Evolutionary conservation across 2,797 vertebrate species (phyloP).

Genomic region (Parauchenoglanis ngamensis): DNA sequence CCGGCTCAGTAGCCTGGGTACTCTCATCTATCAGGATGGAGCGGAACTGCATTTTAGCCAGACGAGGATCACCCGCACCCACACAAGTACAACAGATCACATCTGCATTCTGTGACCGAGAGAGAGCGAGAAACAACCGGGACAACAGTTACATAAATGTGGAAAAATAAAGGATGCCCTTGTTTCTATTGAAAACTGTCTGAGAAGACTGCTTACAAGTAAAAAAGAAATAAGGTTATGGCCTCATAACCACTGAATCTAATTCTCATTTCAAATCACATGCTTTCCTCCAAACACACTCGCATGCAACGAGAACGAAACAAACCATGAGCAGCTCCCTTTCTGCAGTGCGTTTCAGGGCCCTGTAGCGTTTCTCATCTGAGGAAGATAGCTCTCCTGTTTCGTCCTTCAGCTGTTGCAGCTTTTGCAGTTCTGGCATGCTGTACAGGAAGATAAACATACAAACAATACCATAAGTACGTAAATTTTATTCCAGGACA

Average conservation of each 20-base stretch:
- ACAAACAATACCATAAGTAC: neutral
- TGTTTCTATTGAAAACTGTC: neutral
- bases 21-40: constrained; percentile 98
- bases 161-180: neutral
- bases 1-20: constrained; percentile 96
- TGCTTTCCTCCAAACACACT: neutral
- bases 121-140: too few species aligned
- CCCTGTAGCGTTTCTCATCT: constrained; percentile 95
- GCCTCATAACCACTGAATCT: neutral
- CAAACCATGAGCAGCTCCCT: constrained; percentile 94
- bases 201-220: neutral
- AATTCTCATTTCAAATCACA: neutral
- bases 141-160: neutral
- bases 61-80: constrained; percentile 91
- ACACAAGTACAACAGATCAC: constrained; percentile 98
- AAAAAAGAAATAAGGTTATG: neutral
- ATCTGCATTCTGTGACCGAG: constrained; percentile 84
- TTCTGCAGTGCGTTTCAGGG: constrained; percentile 93
- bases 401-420: constrained; percentile 98
- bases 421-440: constrained; percentile 97
- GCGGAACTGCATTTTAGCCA: constrained; percentile 99
- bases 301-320: neutral
- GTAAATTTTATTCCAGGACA: neutral
- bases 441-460: constrained; percentile 65
- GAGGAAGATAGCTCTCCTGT: constrained; percentile 96